A percentile compares a stretch with the other conserved stretches of the same genome.
These are phyloP conservation scores for Nymphalis urticae DNA, from an alignment of 2,888 invertebrate species.

Conservation along the genomic window DNA sequence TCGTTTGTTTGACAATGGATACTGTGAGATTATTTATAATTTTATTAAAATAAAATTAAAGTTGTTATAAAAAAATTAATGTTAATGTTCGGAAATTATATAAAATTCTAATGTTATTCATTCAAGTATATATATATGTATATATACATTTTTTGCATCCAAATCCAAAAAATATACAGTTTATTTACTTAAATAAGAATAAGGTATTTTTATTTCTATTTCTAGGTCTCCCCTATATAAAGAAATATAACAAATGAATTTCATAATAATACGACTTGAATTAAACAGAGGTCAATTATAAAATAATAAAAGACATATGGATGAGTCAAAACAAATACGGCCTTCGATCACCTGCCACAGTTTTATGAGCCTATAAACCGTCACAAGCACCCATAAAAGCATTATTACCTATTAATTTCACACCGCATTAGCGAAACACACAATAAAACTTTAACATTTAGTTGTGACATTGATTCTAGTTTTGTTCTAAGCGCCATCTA, in stretches of 20 bases:
- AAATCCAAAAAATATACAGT: too few relatives aligned
- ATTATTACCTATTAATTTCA: conserved; percentile 82
- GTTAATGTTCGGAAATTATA: too few relatives aligned
- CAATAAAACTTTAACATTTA: conserved; percentile 79
- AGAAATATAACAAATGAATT: neutral
- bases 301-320: conserved; percentile 60
- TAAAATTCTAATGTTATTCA: too few relatives aligned
- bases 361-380: conserved; percentile 76
- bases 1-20: too few relatives aligned
- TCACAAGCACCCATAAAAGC: conserved; percentile 77
- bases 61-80: too few relatives aligned
- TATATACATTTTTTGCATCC: too few relatives aligned
- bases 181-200: too few relatives aligned
- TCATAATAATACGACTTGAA: neutral
- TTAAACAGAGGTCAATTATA: conserved; percentile 32
- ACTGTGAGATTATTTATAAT: too few relatives aligned
- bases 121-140: too few relatives aligned
- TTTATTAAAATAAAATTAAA: too few relatives aligned
- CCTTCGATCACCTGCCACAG: conserved; percentile 64
- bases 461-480: conserved; percentile 72
- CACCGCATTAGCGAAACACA: conserved; percentile 81
- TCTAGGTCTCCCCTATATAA: too few relatives aligned
- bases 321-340: conserved; percentile 71
- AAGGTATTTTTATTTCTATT: too few relatives aligned
- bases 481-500: conserved; percentile 77